Evolutionary conservation across 1,140 invertebrate species (phyloP), one percentile per base, ranked within the genome.

Genomic region (Leptoteleia sp.): DNA sequence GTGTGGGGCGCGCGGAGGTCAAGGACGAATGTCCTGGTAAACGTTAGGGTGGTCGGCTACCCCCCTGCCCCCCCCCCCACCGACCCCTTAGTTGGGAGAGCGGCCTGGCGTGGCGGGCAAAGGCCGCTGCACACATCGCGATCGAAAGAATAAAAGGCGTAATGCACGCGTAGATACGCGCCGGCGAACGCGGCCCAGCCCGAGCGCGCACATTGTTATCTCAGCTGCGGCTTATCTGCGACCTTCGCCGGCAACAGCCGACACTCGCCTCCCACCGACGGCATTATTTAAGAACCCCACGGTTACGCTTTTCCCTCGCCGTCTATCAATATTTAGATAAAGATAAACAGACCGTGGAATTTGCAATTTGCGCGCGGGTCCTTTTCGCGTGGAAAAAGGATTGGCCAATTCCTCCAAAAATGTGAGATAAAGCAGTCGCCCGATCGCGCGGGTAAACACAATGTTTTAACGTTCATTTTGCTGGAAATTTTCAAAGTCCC

Each of bases 271-370:
- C 37, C 27, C 13, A 37, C 13, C 45, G 11, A 13, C 48, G 17
- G 25, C 5, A 25, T 54, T 52, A 43, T 45, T 67, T 55, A 40
- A 33, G 48, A 57, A n/a, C n/a, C n/a, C 50, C 25, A n/a, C 50
- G 50, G 35, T 42, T 52, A 48, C 22, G 47, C 35, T 35, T 67
- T 55, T 54, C 48, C 17, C 15, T 45, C n/a, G n/a, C 22, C 22
- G 45, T 31, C 62, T 67, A 55, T 67, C 62, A 67, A 67, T 67
- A 67, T 67, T 67, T 67, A 47, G 62, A 67, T 67, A 55, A 55
- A 45, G 62, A 67, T 55, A 55, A 67, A 67, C 13, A 13, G n/a
- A n/a, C n/a, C 22, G 29, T 0, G 35, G 19, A 40, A 40, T 67
- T 67, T 29, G 45, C 61, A 25, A 47, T 47, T 61, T 35, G 38